These are phyloP conservation scores for Trichoplusia ni DNA, from an alignment of 1,140 invertebrate species.

Conservation along the genomic window DNA sequence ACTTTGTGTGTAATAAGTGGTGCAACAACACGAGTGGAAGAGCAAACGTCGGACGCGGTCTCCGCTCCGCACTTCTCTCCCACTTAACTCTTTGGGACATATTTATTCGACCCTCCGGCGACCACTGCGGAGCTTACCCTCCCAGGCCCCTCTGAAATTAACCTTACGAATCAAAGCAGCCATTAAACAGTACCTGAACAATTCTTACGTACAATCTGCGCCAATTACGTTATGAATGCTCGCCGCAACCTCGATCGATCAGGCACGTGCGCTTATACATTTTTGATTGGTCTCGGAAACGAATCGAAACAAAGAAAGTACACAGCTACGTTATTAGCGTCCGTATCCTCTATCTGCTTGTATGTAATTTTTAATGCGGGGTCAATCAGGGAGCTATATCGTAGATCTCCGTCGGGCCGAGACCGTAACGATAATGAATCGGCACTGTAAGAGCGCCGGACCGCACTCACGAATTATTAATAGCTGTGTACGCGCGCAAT, in stretches of 20 bases:
- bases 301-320: constrained; percentile 72
- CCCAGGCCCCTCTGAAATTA: constrained; percentile 68
- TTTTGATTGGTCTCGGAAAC: constrained; percentile 64
- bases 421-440: constrained; percentile 79
- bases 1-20: constrained; percentile 82
- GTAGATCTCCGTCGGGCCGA: constrained; percentile 73
- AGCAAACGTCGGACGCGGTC: constrained; percentile 81
- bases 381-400: constrained; percentile 79
- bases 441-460: constrained; percentile 68
- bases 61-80: constrained; percentile 74
- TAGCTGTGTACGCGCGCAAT: constrained; percentile 57
- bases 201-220: constrained; percentile 50
- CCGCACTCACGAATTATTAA: constrained; percentile 77
- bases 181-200: constrained; percentile 58
- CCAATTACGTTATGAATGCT: constrained; percentile 54
- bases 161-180: constrained; percentile 73
- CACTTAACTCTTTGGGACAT: constrained; percentile 82
- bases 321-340: constrained; percentile 62
- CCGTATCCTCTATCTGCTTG: constrained; percentile 72
- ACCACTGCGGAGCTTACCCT: constrained; percentile 60
- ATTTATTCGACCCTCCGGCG: constrained; percentile 81
- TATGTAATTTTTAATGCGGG: constrained; percentile 82
- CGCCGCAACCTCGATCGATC: constrained; percentile 60
- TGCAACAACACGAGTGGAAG: constrained; percentile 80
- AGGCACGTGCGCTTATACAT: constrained; percentile 56